Conservation (phyloP, 2,113 vertebrate species). For the Rhynchomys soricoides region DNA sequence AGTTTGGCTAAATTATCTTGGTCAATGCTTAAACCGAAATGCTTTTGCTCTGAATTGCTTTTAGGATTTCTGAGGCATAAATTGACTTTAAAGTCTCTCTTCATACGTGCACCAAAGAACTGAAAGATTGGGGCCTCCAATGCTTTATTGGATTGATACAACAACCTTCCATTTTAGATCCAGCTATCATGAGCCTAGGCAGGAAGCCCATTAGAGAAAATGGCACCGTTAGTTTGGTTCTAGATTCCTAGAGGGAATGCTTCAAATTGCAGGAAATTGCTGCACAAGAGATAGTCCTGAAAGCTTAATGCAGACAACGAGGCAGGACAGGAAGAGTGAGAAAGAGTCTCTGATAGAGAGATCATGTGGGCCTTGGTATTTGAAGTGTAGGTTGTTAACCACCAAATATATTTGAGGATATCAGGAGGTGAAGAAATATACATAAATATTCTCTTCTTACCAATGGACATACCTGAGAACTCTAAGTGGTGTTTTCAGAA, state of each 20-base stretch:
- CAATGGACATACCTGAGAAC: background rate
- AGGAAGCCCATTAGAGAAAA: background rate
- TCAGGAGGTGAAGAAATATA: background rate
- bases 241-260: background rate
- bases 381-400: background rate
- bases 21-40: background rate
- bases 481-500: background rate
- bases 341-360: background rate
- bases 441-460: background rate
- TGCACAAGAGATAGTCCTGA: background rate
- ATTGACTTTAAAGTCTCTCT: constrained; percentile 13
- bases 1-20: constrained; percentile 18
- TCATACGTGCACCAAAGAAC: background rate
- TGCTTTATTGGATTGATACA: background rate
- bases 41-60: background rate
- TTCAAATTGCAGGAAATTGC: background rate
- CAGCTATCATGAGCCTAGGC: background rate
- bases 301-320: background rate
- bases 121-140: background rate
- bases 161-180: background rate
- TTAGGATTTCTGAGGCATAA: background rate
- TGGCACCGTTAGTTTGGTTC: background rate
- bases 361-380: background rate
- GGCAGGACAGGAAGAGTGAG: background rate
- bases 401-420: background rate